Conservation (phyloP, 1,140 invertebrate species). For the Cotesia glomerata region DNA sequence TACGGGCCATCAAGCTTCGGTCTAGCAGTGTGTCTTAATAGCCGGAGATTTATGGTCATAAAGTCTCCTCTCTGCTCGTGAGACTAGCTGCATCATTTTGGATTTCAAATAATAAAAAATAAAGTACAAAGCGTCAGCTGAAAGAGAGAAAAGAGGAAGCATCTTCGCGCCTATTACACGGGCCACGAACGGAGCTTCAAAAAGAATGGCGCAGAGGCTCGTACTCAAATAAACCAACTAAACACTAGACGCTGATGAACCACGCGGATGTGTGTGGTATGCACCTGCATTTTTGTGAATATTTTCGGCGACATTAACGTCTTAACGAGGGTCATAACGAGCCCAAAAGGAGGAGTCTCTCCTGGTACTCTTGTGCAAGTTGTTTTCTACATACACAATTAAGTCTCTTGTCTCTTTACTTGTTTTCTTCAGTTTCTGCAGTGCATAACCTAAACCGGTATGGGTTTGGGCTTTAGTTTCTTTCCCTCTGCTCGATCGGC, state of each 20-base stretch:
- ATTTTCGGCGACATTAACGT: slow-evolving; percentile 59
- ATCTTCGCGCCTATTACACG: slow-evolving; percentile 30
- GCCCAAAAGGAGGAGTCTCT: slow-evolving; percentile 46
- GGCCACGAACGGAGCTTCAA: slow-evolving; percentile 31
- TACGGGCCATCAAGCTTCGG: slow-evolving; percentile 58
- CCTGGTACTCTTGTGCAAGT: slow-evolving; percentile 6
- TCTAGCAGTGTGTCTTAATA: slow-evolving; percentile 59
- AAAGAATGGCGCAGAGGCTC: slow-evolving; percentile 20
- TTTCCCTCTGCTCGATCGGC: too few relatives aligned
- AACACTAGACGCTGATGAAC: slow-evolving; percentile 5
- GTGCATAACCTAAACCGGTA: too few relatives aligned
- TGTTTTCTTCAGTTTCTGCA: slow-evolving; percentile 2
- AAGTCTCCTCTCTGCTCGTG: slow-evolving; percentile 33
- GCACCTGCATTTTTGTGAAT: slow-evolving; percentile 62
- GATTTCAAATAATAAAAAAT: slow-evolving; percentile 5
- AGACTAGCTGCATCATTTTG: slow-evolving; percentile 23
- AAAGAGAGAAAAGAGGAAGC: slow-evolving; percentile 17
- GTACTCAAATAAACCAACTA: slow-evolving; percentile 10
- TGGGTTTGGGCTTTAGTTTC: too few relatives aligned
- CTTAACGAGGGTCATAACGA: slow-evolving; percentile 60
- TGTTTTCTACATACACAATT: slow-evolving; percentile 17
- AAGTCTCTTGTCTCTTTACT: slow-evolving; percentile 3
- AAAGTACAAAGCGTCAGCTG: slow-evolving; percentile 1
- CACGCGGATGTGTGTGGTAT: slow-evolving; percentile 41
- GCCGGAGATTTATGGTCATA: slow-evolving; percentile 56